phyloP scores from a whole-genome alignment of 2,113 vertebrate species.

The Morphnarchus princeps region DNA sequence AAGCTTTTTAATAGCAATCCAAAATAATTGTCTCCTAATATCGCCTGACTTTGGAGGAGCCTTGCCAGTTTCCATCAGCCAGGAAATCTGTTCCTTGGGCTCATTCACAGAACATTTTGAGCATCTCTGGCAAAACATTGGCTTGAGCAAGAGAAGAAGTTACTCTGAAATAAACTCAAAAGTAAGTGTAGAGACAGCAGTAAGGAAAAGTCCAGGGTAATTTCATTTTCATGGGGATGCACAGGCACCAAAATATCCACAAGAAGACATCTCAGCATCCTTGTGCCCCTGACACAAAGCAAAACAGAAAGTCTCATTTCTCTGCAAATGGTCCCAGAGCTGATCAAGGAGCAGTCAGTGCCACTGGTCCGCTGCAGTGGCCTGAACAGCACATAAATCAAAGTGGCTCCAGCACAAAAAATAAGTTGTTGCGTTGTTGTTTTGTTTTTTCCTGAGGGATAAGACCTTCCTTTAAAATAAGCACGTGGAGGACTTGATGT shows the following conservation, averaged over 20 bases:
- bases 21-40: constrained; percentile 19
- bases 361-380: neutral
- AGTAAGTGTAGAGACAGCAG: neutral
- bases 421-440: neutral
- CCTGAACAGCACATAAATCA: neutral
- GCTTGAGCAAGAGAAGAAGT: neutral
- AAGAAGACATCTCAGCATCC: neutral
- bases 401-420: neutral
- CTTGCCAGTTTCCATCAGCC: constrained; percentile 13
- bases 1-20: neutral
- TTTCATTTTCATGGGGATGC: neutral
- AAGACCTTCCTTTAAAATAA: neutral
- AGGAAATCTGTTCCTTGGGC: constrained; percentile 38
- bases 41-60: neutral
- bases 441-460: neutral
- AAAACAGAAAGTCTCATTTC: neutral
- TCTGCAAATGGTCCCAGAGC: neutral
- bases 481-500: neutral
- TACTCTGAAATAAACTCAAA: neutral
- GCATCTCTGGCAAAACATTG: neutral
- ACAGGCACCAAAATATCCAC: neutral
- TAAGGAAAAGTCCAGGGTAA: neutral
- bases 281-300: neutral
- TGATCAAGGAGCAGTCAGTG: neutral
- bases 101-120: constrained; percentile 45